phyloP scores from a whole-genome alignment of 2,888 invertebrate species.

The Elysia crispata region DNA sequence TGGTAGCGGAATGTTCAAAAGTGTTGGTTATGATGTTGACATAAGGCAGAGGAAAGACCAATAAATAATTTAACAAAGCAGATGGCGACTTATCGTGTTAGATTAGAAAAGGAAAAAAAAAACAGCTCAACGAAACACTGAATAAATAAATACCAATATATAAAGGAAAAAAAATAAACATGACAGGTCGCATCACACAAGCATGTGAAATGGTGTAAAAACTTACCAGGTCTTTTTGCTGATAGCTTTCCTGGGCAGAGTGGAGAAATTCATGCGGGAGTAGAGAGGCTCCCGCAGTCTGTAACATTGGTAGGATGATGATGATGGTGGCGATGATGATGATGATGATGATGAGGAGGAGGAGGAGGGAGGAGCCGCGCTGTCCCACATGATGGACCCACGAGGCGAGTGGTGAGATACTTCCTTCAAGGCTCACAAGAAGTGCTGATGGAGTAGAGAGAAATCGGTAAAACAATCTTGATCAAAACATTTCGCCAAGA shows the following conservation, averaged over 20 bases:
- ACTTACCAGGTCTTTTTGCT: conserved; percentile 71
- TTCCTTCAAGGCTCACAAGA: conserved; percentile 30
- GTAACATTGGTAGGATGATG: not conserved
- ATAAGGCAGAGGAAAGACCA: too few species aligned
- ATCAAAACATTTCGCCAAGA: too few species aligned
- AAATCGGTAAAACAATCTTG: not conserved
- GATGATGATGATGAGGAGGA: conserved; percentile 10
- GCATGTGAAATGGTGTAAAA: too few species aligned
- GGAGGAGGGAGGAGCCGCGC: not conserved
- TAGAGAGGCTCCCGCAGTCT: conserved; percentile 57
- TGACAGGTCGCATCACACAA: not conserved
- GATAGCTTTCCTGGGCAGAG: conserved; percentile 65
- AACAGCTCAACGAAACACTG: not conserved
- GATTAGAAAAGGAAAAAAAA: too few species aligned
- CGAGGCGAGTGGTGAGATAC: conserved; percentile 42
- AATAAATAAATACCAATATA: too few species aligned
- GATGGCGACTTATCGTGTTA: too few species aligned
- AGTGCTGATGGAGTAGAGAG: not conserved
- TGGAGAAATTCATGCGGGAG: conserved; percentile 71
- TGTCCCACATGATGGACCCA: conserved; percentile 49
- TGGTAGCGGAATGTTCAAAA: too few species aligned
- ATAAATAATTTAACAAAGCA: too few species aligned
- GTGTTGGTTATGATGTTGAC: too few species aligned
- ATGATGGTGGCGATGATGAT: not conserved
- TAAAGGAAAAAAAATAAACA: too few species aligned